Base-by-base conservation (phyloP, 2,797 vertebrate genomes). In the Orientallactaga sibirica region DNA sequence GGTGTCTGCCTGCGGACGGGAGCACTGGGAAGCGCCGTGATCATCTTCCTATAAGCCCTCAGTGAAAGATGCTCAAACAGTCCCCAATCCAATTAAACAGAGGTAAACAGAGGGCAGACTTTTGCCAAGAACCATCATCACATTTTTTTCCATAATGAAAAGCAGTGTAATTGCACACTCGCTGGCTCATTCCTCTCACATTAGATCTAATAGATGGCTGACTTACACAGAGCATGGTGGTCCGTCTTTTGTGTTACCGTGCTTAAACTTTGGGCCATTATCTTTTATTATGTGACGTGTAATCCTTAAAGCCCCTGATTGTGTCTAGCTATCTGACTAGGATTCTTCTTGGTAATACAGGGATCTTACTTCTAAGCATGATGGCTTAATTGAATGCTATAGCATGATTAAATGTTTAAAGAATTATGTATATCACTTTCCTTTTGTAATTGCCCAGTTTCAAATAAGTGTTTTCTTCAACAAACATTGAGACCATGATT, bases 41-140 rank as follows among this genome's bases (percentile, higher is more conserved):
- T 98, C 97, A 98, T 98, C 98, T 96, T 97, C 98, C 97, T 98
- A 97, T 97, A 97, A 96, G 94, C 97, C 97, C 85, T 95, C 97
- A 95, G 96, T 97, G 96, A 97, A 97, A 97, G 97, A 98, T 97
- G 89, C 97, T 98, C 98, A 97, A 98, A 97, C 95, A 96, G 95
- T 96, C 97, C 96, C 95, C 97, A 98, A 98, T 98, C 98, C 98
- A 98, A 98, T 98, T 98, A 98, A 98, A 97, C 94, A 97, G 97
- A 97, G 94, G 97, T 97, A 98, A 98, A 97, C 96, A 98, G 96
- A 97, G 96, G 97, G 97, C 97, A 98, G 95, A 94, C 80, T 80
- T 96, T 96, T 97, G 95, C 92, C 95, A 95, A 98, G 96, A 92
- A 93, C 62, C 96, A 97, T 97, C 96, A 97, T 97, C 96, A 97